Evolutionary conservation across 64 coral and sea anemone genomes (phyloP).

Genomic region (Montipora foliosa): DNA sequence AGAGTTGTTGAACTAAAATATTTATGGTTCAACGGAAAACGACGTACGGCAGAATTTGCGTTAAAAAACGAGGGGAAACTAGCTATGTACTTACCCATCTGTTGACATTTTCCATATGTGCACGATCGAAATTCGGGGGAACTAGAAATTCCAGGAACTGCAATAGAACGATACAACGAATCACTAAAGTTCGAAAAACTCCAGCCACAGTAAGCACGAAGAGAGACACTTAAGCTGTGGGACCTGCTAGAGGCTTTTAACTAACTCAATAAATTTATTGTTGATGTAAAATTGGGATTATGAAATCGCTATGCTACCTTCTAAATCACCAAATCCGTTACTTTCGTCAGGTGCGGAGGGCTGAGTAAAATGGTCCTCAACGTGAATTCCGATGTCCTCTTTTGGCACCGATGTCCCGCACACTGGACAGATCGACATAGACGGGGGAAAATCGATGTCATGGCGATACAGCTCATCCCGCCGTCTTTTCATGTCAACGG

Average conservation of each 20-base stretch:
- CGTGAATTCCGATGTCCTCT: conserved; percentile 86
- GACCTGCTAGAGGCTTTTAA: conserved; percentile 60
- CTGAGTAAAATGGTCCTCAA: conserved; percentile 92
- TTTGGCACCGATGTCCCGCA: conserved; percentile 86
- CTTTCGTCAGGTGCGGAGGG: conserved; percentile 69
- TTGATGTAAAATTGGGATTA: not conserved
- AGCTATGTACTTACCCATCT: conserved; percentile 69
- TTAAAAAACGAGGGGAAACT: not conserved
- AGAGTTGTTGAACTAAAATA: conserved; percentile 49
- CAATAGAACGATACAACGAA: conserved; percentile 44
- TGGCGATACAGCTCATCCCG: conserved; percentile 85
- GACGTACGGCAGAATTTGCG: not conserved
- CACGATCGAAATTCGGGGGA: conserved; percentile 77
- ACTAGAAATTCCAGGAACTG: conserved; percentile 87
- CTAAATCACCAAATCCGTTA: conserved; percentile 60
- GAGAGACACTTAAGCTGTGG: not conserved
- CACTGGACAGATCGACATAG: conserved; percentile 93
- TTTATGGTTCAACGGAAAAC: conserved; percentile 46
- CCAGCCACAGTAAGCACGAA: not conserved
- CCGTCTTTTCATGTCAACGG: conserved; percentile 89
- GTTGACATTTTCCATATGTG: conserved; percentile 88
- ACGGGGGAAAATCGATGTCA: conserved; percentile 72
- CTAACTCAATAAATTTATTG: not conserved
- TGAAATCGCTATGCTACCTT: conserved; percentile 60
- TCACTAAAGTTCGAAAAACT: not conserved